phyloP scores from a whole-genome alignment of 2,113 vertebrate genomes.

The Misgurnus mizolepis region DNA sequence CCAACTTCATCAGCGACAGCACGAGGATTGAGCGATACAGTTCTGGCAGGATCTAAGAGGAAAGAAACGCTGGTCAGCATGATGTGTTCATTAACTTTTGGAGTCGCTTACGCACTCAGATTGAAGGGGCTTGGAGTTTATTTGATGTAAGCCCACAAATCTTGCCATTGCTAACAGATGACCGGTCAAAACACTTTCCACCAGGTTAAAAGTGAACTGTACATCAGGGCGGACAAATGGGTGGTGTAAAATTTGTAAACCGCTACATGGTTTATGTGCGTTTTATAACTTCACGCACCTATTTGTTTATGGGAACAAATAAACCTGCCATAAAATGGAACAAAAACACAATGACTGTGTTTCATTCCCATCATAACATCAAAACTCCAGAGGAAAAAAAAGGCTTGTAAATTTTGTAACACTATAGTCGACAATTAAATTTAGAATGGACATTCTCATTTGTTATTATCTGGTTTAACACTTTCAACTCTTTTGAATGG shows the following conservation, averaged over 20 bases:
- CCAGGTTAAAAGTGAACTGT: not conserved
- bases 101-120: not conserved
- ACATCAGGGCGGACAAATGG: not conserved
- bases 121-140: not conserved
- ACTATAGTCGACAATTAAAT: too few relatives aligned
- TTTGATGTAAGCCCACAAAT: slow-evolving; percentile 10
- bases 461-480: too few relatives aligned
- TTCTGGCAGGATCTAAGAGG: not conserved
- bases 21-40: not conserved
- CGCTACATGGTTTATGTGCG: not conserved
- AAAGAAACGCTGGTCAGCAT: slow-evolving; percentile 10
- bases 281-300: not conserved
- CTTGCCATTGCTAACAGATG: slow-evolving; percentile 11
- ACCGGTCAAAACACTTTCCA: not conserved
- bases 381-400: too few relatives aligned
- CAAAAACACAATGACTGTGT: not conserved
- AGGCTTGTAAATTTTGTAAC: too few relatives aligned
- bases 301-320: slow-evolving; percentile 9
- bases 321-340: not conserved
- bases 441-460: too few relatives aligned
- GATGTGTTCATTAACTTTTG: not conserved
- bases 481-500: too few relatives aligned
- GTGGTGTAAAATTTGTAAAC: not conserved
- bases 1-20: slow-evolving; percentile 14
- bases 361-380: not conserved